Conservation (phyloP, 2,888 invertebrate species). For the Caenorhabditis japonica region DNA sequence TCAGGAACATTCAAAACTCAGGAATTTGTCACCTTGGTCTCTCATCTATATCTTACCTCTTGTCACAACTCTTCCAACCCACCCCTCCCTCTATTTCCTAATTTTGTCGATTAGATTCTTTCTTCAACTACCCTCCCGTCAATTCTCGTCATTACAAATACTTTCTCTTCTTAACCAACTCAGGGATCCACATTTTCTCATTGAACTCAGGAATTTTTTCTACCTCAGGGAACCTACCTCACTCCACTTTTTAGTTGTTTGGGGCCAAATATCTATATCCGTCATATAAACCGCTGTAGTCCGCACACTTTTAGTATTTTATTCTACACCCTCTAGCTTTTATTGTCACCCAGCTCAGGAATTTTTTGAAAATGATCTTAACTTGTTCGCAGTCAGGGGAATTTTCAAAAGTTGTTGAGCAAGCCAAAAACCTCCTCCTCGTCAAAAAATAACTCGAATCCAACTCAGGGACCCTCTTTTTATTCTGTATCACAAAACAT, state of each 20-base stretch:
- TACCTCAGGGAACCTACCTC: slow-evolving; percentile 61
- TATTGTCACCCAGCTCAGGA: slow-evolving; percentile 23
- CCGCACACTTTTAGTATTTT: slow-evolving; percentile 37
- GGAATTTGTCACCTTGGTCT: slow-evolving; percentile 58
- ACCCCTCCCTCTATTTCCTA: slow-evolving; percentile 2
- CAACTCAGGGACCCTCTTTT: slow-evolving; percentile 50
- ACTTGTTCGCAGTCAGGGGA: background rate
- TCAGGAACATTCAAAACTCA: slow-evolving; percentile 58
- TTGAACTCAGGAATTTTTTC: slow-evolving; percentile 59
- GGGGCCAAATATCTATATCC: slow-evolving; percentile 34
- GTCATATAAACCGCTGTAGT: slow-evolving; percentile 13
- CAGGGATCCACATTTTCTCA: slow-evolving; percentile 46
- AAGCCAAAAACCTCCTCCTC: background rate
- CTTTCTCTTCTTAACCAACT: slow-evolving; percentile 27
- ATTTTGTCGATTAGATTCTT: slow-evolving; percentile 21
- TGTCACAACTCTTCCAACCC: slow-evolving; percentile 43
- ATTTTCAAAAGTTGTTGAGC: slow-evolving; percentile 28
- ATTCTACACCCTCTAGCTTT: slow-evolving; percentile 8
- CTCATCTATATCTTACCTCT: slow-evolving; percentile 53
- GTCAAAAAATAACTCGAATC: slow-evolving; percentile 34
- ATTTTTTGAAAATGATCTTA: slow-evolving; percentile 30
- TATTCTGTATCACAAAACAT: slow-evolving; percentile 41
- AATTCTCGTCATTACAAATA: slow-evolving; percentile 47
- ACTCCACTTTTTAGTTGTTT: slow-evolving; percentile 28
- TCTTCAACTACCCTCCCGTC: slow-evolving; percentile 1